These are phyloP conservation scores for Phymorhynchus buccinoides DNA, from an alignment of 1,140 invertebrate species.

Conservation along the genomic window DNA sequence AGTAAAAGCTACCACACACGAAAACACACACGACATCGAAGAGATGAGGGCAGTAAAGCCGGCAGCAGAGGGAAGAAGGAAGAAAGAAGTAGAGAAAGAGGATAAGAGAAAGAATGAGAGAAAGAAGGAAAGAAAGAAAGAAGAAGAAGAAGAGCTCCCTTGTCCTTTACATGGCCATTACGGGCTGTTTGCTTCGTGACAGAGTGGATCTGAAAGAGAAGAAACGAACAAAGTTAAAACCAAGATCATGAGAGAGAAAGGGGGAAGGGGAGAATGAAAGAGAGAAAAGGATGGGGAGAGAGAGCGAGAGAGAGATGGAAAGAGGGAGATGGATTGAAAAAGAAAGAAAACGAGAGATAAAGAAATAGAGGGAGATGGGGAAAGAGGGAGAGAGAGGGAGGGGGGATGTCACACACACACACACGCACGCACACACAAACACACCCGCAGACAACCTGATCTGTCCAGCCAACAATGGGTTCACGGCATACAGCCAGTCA, in stretches of 20 bases:
- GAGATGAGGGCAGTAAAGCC: neutral
- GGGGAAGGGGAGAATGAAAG: neutral
- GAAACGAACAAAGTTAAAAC: conserved; percentile 2
- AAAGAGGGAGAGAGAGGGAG: too few species aligned
- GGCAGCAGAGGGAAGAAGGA: neutral
- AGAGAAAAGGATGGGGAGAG: too few species aligned
- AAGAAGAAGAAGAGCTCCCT: neutral
- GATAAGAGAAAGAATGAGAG: too few species aligned
- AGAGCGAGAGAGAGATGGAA: too few species aligned
- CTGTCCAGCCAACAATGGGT: conserved; percentile 97
- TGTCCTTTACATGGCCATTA: conserved; percentile 48
- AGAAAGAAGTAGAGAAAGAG: neutral
- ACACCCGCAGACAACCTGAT: conserved; percentile 76
- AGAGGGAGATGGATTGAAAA: too few species aligned
- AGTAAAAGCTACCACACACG: neutral
- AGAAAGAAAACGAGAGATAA: too few species aligned
- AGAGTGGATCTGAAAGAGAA: conserved; percentile 60
- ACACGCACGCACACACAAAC: neutral
- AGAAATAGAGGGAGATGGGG: too few species aligned
- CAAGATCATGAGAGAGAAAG: neutral
- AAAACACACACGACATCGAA: neutral
- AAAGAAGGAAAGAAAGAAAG: neutral
- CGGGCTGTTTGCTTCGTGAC: conserved; percentile 59
- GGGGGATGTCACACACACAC: neutral
- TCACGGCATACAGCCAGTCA: conserved; percentile 99